Base-by-base conservation (phyloP, 2,888 invertebrate genomes). In the Dicyrtomina minuta region DNA sequence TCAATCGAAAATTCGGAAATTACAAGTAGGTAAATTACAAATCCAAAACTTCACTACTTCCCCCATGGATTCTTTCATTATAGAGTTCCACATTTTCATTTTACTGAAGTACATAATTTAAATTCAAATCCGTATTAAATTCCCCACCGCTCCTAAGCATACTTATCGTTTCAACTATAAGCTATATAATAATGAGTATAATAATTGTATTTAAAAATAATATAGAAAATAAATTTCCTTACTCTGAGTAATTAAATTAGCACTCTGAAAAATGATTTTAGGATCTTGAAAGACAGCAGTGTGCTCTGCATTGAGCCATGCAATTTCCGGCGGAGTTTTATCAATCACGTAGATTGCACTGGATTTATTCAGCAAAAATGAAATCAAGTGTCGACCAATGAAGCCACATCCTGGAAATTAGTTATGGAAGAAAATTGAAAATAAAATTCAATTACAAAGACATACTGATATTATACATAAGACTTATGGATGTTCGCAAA, bases 241-340 rank as follows among this genome's bases (percentile, higher is more conserved):
- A 94, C 94, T 88, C 84, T 88, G 83, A 84, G 92, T 92, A 74
- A 95, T 94, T 74, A 96, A 86, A 84, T 95, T 95, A 66, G 93
- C 92, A 84, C 95, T 95, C 82, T 87, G 89, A 82, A 94, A 96
- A 82, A 93, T 91, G 12, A 95, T 89, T 80, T 88, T 84, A 72
- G 89, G 86, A 83, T 88, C 87, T 70, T 89, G 87, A 82, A 94
- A 93, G 56, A 87, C 84, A 79, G 87, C 86, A 76, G 87, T 85
- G 80, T 94, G 94, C 71, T 83, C 83, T 1, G 86, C 83, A 82
- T 92, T 93, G 43, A 96, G 84, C 90, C 94, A 96, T 1, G 94
- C 95, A 79, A 93, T 89, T 82, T 92, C 92, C 1, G 95, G 95
- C 61, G 94, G 94, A 39, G 94, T 93, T 84, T 96, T 96, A 84